Conservation (phyloP, 2,797 vertebrate genomes). For the Smutsia gigantea region DNA sequence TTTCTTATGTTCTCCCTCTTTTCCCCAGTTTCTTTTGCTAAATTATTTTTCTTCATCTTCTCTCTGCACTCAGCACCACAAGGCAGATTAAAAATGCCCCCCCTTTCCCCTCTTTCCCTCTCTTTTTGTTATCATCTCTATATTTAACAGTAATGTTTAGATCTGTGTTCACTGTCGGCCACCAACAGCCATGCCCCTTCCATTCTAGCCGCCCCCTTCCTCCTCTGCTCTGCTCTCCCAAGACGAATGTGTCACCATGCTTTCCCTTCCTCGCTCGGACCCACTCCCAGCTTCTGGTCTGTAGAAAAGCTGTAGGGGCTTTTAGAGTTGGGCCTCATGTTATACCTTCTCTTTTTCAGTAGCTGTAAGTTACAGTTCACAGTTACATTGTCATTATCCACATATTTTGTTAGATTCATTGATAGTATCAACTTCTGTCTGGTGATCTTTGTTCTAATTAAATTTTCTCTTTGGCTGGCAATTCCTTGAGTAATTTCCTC, state of each 20-base stretch:
- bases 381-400: neutral
- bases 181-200: neutral
- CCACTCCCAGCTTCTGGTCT: neutral
- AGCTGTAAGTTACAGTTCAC: neutral
- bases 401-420: neutral
- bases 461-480: neutral
- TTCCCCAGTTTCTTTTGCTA: neutral
- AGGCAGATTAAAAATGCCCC: neutral
- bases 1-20: neutral
- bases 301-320: neutral
- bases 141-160: neutral
- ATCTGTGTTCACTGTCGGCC: neutral
- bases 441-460: conserved; percentile 9
- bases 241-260: neutral
- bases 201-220: neutral
- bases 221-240: neutral
- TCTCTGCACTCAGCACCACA: neutral
- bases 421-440: neutral
- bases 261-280: neutral
- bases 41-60: conserved; percentile 16
- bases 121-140: neutral
- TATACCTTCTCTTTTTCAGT: neutral
- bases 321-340: neutral
- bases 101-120: neutral
- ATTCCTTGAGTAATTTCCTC: conserved; percentile 19